phyloP scores from a whole-genome alignment of 2,113 vertebrate species.

The Echinops telfairi region DNA sequence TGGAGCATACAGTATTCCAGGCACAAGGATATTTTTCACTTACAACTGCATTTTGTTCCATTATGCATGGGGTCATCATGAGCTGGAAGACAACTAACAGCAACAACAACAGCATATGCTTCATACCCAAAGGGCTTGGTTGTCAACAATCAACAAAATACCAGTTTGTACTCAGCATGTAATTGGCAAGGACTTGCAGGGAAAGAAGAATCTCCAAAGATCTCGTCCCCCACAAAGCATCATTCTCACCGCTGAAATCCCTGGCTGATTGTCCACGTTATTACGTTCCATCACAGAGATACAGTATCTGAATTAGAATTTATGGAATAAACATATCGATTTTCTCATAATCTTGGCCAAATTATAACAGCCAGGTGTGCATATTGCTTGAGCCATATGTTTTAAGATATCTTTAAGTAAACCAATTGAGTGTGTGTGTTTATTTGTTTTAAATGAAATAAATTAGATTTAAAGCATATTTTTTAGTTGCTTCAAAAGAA shows the following conservation, averaged over 20 bases:
- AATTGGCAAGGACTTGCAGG: background rate
- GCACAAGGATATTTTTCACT: too few species aligned
- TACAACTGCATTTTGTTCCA: too few species aligned
- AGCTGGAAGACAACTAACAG: too few species aligned
- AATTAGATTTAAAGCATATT: background rate
- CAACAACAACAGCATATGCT: too few species aligned
- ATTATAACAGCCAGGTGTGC: background rate
- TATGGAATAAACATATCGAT: background rate
- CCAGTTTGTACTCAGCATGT: background rate
- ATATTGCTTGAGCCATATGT: background rate
- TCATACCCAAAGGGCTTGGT: background rate
- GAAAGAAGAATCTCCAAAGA: background rate
- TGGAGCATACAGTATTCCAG: too few species aligned
- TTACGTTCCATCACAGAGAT: background rate
- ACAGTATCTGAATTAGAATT: background rate
- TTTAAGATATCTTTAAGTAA: background rate
- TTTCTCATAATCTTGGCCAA: background rate
- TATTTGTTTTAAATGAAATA: conserved; percentile 30
- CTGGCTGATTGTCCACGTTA: background rate
- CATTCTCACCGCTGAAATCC: background rate
- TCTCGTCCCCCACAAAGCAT: too few species aligned
- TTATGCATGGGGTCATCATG: too few species aligned
- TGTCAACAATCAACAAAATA: background rate
- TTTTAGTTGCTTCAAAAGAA: background rate
- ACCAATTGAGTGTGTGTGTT: background rate